Conservation (phyloP, 2,888 invertebrate species). For the Leuctra nigra region DNA sequence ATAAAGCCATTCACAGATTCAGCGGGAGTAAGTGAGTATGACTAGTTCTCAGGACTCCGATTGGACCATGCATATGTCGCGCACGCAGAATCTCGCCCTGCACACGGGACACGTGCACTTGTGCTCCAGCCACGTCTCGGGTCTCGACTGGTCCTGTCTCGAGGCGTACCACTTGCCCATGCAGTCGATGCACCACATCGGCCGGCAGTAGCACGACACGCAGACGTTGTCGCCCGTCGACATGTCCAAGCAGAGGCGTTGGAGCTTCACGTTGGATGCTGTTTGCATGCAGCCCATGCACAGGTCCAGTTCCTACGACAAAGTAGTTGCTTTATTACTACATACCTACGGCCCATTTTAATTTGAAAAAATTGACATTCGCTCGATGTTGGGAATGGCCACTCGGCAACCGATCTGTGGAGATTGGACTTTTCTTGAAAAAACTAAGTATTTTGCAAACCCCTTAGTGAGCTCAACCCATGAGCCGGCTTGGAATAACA, state of each 20-base stretch:
- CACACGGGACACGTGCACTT: conserved; percentile 88
- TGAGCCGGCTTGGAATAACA: too few relatives aligned
- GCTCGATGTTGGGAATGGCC: too few relatives aligned
- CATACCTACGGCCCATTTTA: neutral
- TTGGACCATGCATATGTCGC: conserved; percentile 63
- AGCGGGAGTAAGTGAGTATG: too few relatives aligned
- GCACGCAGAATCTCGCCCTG: conserved; percentile 73
- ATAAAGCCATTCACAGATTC: too few relatives aligned
- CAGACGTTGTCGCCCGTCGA: conserved; percentile 44
- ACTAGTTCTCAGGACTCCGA: too few relatives aligned
- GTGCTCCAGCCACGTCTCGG: conserved; percentile 69
- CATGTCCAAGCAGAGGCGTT: conserved; percentile 55
- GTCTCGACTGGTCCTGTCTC: conserved; percentile 61
- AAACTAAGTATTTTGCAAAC: too few relatives aligned
- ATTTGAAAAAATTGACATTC: too few relatives aligned
- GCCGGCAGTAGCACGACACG: conserved; percentile 63
- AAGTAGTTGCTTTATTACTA: neutral
- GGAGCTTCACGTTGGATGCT: conserved; percentile 70
- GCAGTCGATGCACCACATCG: conserved; percentile 85
- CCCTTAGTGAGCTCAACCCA: too few relatives aligned
- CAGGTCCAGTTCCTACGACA: conserved; percentile 59
- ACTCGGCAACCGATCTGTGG: too few relatives aligned
- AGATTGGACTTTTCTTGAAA: too few relatives aligned
- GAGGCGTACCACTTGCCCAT: conserved; percentile 85
- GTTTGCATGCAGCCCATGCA: conserved; percentile 88